Conservation (phyloP, 2,797 vertebrate species). For the Erethizon dorsatum region DNA sequence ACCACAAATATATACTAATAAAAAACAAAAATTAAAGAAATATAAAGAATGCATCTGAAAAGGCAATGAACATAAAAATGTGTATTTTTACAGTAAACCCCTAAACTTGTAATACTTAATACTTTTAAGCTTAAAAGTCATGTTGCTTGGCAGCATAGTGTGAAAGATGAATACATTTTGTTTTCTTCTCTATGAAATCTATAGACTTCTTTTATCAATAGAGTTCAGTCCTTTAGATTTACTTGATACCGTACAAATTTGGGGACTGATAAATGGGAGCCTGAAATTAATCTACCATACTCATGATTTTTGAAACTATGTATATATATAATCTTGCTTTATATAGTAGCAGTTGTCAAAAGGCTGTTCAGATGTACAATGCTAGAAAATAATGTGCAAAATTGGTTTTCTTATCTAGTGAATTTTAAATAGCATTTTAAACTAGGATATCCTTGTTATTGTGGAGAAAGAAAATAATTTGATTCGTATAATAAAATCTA, state of each 20-base stretch:
- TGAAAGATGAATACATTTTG: background rate
- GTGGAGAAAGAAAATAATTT: slow-evolving; percentile 50
- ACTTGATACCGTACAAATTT: background rate
- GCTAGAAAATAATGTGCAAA: background rate
- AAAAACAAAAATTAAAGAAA: background rate
- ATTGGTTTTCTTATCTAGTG: slow-evolving; percentile 58
- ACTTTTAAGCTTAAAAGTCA: background rate
- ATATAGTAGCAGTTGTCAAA: background rate
- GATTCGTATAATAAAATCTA: background rate
- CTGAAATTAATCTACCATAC: background rate
- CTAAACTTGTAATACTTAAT: background rate
- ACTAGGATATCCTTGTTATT: background rate
- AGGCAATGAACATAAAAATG: background rate
- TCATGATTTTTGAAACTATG: background rate
- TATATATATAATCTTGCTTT: background rate
- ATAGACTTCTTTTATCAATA: background rate
- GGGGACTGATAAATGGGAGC: background rate
- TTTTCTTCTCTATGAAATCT: background rate
- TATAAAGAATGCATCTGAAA: background rate
- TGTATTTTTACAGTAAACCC: background rate
- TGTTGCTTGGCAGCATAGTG: background rate
- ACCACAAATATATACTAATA: background rate
- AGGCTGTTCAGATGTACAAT: background rate
- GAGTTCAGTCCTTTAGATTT: background rate
- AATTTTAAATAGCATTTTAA: slow-evolving; percentile 62